A percentile compares a stretch with the other conserved stretches of the same genome.
These are phyloP conservation scores for Acanthornis magna DNA, from an alignment of 2,797 vertebrate genomes.

Conservation along the genomic window DNA sequence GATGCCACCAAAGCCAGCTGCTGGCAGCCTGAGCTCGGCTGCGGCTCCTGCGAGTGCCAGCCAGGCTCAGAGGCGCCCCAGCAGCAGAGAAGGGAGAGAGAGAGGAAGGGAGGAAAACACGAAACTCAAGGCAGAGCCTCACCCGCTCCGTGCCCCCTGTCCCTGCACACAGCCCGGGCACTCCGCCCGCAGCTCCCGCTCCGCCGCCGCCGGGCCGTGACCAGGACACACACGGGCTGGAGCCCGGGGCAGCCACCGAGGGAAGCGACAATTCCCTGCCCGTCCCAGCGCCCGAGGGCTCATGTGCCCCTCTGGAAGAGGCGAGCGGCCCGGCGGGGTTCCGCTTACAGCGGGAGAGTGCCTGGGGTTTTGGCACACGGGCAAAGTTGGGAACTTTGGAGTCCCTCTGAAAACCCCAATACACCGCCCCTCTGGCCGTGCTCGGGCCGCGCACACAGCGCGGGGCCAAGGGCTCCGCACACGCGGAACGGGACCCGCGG, in stretches of 20 bases:
- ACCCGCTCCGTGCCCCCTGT: rapidly evolving
- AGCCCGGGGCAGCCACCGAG: rapidly evolving
- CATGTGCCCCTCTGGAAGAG: rapidly evolving
- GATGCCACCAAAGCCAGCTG: neutral
- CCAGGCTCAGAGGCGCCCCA: neutral
- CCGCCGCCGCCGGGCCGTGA: neutral
- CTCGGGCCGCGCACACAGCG: rapidly evolving
- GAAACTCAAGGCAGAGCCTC: neutral
- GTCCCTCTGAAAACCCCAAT: neutral
- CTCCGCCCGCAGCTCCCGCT: neutral
- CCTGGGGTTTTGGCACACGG: rapidly evolving
- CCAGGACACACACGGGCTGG: rapidly evolving
- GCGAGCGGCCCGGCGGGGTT: rapidly evolving
- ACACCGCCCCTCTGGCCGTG: neutral
- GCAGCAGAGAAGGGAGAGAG: neutral
- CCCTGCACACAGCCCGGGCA: rapidly evolving
- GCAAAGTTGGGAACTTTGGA: neutral
- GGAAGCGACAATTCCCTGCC: neutral
- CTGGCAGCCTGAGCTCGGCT: neutral
- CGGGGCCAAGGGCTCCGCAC: neutral
- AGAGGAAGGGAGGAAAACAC: neutral
- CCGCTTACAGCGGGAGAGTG: rapidly evolving
- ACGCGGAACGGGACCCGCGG: neutral
- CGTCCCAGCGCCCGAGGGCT: neutral
- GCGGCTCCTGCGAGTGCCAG: neutral